Conservation (phyloP, 2,888 invertebrate genomes). For the Pseudanteris insignis region DNA sequence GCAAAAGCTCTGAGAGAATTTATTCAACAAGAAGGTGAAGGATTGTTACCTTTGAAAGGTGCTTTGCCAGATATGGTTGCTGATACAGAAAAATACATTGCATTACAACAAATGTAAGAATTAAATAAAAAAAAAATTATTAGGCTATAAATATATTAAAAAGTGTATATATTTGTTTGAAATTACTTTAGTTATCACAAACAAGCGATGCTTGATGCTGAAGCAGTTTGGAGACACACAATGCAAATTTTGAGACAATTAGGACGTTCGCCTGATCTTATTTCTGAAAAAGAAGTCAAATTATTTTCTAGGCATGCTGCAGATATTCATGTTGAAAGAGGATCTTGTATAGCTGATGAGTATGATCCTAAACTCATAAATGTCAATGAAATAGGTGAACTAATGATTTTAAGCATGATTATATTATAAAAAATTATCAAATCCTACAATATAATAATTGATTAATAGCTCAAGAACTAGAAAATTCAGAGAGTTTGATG, state of each 20-base stretch:
- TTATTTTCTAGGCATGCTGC: conserved; percentile 89
- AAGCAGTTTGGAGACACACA: conserved; percentile 82
- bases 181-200: conserved; percentile 73
- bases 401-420: no score
- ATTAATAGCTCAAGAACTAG: conserved; percentile 73
- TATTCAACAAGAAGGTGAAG: conserved; percentile 83
- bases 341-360: conserved; percentile 83
- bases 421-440: no score
- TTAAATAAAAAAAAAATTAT: neutral
- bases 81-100: conserved; percentile 89
- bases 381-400: conserved; percentile 69
- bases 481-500: conserved; percentile 86
- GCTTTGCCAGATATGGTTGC: conserved; percentile 96
- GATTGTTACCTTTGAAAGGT: conserved; percentile 84
- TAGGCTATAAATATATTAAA: neutral
- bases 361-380: conserved; percentile 74
- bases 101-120: conserved; percentile 81
- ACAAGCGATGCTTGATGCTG: conserved; percentile 84
- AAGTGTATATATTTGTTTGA: neutral
- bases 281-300: conserved; percentile 83
- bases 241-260: conserved; percentile 82
- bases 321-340: conserved; percentile 81
- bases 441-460: conserved; percentile 18
- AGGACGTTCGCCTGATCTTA: conserved; percentile 77
- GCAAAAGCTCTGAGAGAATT: conserved; percentile 88